Percentiles rank a stretch among this genome's conserved stretches.
Evolutionary conservation across 2,888 invertebrate genomes (phyloP).

Genomic region (Catocala nupta): DNA sequence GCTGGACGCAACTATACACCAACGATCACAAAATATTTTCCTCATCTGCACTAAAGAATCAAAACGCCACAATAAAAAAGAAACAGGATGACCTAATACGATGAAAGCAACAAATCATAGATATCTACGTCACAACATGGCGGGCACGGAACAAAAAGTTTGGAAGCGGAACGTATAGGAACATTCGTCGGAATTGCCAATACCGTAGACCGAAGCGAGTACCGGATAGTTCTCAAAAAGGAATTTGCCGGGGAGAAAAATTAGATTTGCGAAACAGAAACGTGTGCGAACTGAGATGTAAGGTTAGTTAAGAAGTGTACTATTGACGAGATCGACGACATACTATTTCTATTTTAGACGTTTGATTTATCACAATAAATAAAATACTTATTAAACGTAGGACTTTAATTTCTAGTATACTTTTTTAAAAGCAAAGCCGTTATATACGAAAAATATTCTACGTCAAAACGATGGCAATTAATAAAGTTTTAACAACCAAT

Average conservation of each 20-base stretch:
- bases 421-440: too few species aligned
- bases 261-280: slow-evolving; percentile 83
- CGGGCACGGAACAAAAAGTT: slow-evolving; percentile 48
- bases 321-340: slow-evolving; percentile 29
- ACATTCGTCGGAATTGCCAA: slow-evolving; percentile 73
- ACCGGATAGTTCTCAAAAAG: slow-evolving; percentile 78
- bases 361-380: neutral
- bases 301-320: slow-evolving; percentile 51
- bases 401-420: neutral
- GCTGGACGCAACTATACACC: neutral
- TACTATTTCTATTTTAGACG: neutral
- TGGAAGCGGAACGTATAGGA: slow-evolving; percentile 47
- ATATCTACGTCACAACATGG: slow-evolving; percentile 38
- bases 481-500: slow-evolving; percentile 48
- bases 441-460: neutral
- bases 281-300: slow-evolving; percentile 66
- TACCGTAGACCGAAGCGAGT: slow-evolving; percentile 63
- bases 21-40: neutral
- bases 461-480: slow-evolving; percentile 31
- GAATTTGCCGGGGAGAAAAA: slow-evolving; percentile 76
- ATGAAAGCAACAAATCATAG: slow-evolving; percentile 37
- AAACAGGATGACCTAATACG: slow-evolving; percentile 24
- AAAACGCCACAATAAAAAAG: slow-evolving; percentile 5
- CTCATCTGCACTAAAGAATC: neutral
- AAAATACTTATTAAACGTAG: neutral